Percentiles rank a stretch among this genome's conserved stretches.
Conservation (phyloP, 2,888 invertebrate genomes). For the Maniola hyperantus region DNA sequence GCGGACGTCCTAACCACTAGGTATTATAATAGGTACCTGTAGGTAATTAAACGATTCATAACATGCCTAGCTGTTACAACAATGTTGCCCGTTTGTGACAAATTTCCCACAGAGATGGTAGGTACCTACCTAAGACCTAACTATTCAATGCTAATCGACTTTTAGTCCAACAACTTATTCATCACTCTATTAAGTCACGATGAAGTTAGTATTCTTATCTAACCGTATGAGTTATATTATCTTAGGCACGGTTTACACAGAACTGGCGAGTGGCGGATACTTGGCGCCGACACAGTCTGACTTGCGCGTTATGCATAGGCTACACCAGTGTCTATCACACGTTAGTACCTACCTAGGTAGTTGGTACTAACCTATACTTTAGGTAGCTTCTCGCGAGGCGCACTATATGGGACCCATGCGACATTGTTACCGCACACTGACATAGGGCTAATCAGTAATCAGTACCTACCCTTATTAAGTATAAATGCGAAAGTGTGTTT, state of each 20-base stretch:
- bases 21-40: too few species aligned
- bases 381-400: too few species aligned
- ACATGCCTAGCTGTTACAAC: neutral
- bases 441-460: too few species aligned
- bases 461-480: too few species aligned
- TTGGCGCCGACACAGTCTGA: neutral
- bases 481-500: too few species aligned
- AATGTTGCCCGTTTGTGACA: neutral
- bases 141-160: conserved; percentile 32
- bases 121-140: too few species aligned
- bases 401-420: too few species aligned
- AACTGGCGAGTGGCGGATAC: neutral
- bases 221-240: neutral
- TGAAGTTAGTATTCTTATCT: conserved; percentile 4
- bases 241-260: neutral
- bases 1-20: too few species aligned
- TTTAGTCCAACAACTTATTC: conserved; percentile 27
- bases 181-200: conserved; percentile 22
- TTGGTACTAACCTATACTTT: too few species aligned
- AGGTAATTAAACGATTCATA: too few species aligned
- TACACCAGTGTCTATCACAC: neutral
- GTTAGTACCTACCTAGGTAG: neutral
- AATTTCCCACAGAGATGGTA: conserved; percentile 24
- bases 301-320: neutral
- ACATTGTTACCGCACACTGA: too few species aligned